Base-by-base conservation (phyloP, 2,797 vertebrate genomes). In the Darevskia nairensis region DNA sequence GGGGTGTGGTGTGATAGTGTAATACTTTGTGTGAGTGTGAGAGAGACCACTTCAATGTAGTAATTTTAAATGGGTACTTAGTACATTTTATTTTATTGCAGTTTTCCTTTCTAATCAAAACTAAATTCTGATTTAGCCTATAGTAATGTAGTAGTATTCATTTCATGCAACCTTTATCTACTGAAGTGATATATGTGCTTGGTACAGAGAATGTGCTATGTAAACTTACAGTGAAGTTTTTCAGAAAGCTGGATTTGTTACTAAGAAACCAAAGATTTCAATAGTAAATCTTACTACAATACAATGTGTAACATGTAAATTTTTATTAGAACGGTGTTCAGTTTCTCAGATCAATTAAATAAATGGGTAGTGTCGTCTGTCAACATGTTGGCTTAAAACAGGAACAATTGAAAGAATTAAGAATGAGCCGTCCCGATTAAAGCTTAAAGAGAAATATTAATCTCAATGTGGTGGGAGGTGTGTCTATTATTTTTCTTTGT, bases 41-140 rank as follows among this genome's bases (percentile, higher is more conserved):
- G 9, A 27, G 25, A 29, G 68, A 10, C 29, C 29, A 29, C 29
- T 27, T 69, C 25, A 2, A 72, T n/a, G 5, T 32, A 82, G 46
- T 46, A 23, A 79, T 86, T 78, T 23, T 23, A 44, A 29, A 19
- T 83, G 50, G 44, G 83, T 84, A 88, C 27, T 78, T 23, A 80
- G 21, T 79, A 29, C 11, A 78, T 82, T 72, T 75, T 46, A 21
- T 66, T 89, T 87, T 88, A 29, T 50, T 87, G n/a, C 19, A 86
- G 8, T 69, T 55, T 0, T 68, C 89, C 71, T 19, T 32, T 83
- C 35, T 17, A 80, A 2, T 13, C 3, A 92, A 90, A 74, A 91
- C 64, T 66, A 90, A 89, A 80, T 76, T 79, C 7, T 86, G 76
- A 2, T 2, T 8, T 87, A 71, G 87, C 44, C 44, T 85, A 23